Base-by-base conservation (phyloP, 2,113 vertebrate genomes). In the Aegypius monachus region DNA sequence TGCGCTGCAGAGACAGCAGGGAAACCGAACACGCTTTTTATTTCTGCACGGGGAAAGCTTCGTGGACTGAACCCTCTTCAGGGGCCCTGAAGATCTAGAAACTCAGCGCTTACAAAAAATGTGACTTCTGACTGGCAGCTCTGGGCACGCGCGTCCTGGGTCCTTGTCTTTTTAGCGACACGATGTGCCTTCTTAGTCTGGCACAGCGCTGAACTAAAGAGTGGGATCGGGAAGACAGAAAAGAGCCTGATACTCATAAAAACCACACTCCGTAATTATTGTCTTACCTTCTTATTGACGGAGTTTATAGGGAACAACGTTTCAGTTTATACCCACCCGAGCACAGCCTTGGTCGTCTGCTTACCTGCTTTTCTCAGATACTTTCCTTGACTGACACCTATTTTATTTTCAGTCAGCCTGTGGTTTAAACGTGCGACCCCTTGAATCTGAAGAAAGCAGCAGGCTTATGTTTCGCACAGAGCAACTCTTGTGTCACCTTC, bases 401-500 rank as follows among this genome's bases (percentile, higher is more conserved):
- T 77, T 94, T 91, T 38, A 58, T 82, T 91, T 95, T 71, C 77
- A 66, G 31, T 31, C 16, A 22, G 25, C 19, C 53, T 82, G 16
- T 14, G n/a, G 47, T 70, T 90, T 73, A 85, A 80, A 62, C 16
- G n/a, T 36, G 71, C 0, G 2, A 66, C 25, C 52, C 22, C 58
- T 70, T 8, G 45, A 84, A 55, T 4, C 47, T 62, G 71, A 56
- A 73, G 81, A 85, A 91, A 88, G 74, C 27, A 29, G 36, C 25
- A 62, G 50, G 50, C 47, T 87, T 72, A 23, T 4, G 15, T 83
- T 95, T 91, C 80, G 45, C 40, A 53, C 59, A 27, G 62, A 29
- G 78, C 29, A 75, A 47, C 38, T 56, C 81, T 91, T 68, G 74
- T 80, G 59, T 73, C 81, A 94, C 84, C 78, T 90, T 95, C 79